Evolutionary conservation across 1,140 invertebrate species (phyloP).

Genomic region (Drosophila ficusphila): DNA sequence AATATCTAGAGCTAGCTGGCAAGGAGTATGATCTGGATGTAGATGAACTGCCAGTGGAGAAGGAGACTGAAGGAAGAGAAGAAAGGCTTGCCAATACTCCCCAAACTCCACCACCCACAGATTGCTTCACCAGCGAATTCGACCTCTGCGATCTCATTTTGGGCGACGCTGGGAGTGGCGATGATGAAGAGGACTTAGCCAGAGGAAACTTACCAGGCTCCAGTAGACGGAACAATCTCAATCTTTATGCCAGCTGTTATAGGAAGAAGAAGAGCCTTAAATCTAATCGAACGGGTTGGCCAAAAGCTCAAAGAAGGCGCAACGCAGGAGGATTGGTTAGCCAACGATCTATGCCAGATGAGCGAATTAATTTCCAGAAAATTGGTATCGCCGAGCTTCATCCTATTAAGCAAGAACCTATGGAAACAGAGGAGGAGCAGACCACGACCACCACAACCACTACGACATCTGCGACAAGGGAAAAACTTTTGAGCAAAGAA

Average conservation of each 20-base stretch:
- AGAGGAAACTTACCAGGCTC: background rate
- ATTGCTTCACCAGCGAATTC: slow-evolving; percentile 77
- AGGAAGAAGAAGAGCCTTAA: slow-evolving; percentile 74
- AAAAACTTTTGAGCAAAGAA: slow-evolving; percentile 39
- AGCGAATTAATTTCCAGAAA: slow-evolving; percentile 58
- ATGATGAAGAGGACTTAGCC: slow-evolving; percentile 45
- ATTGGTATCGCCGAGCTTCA: slow-evolving; percentile 32
- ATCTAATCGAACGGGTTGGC: slow-evolving; percentile 87
- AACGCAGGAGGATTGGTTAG: slow-evolving; percentile 9
- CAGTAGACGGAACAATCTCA: slow-evolving; percentile 41
- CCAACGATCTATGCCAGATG: slow-evolving; percentile 27
- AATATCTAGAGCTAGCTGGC: slow-evolving; percentile 59
- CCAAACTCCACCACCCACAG: slow-evolving; percentile 70
- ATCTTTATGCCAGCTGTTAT: slow-evolving; percentile 65
- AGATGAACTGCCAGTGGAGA: slow-evolving; percentile 5
- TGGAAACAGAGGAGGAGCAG: slow-evolving; percentile 56
- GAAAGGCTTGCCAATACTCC: background rate
- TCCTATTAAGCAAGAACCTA: slow-evolving; percentile 38
- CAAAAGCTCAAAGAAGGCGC: slow-evolving; percentile 85
- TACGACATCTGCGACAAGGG: slow-evolving; percentile 21
- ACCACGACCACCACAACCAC: slow-evolving; percentile 51
- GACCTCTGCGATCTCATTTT: slow-evolving; percentile 69
- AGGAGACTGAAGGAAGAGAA: background rate
- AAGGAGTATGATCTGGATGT: slow-evolving; percentile 57
- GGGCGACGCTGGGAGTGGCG: slow-evolving; percentile 50